Evolutionary conservation across 2,797 vertebrate genomes (phyloP), one percentile per base, ranked within the genome.

Genomic region (Oreonectes daqikongensis): DNA sequence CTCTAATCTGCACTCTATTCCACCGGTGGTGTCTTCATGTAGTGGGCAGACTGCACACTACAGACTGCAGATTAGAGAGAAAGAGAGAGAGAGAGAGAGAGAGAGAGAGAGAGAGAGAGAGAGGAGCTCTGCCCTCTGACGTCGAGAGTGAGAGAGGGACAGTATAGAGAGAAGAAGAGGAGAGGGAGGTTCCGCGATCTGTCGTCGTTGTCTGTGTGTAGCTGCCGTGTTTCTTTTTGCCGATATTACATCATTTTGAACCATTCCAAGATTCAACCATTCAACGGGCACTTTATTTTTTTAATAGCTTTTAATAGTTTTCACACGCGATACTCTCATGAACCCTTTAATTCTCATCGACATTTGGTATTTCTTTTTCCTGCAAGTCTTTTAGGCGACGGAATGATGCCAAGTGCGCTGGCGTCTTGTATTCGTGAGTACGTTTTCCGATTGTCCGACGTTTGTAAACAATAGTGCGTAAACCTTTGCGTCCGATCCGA

Each of bases 341-440:
- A 65, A 66, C 79, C 75, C 48, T 65, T 59, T 66, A 72, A 22
- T 69, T 74, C 55, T 44, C 80, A 72, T 74, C 80, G 80, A 81
- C 60, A 84, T 85, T 80, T 74, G 78, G 77, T 79, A 48, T 79
- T 81, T 75, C 10, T 53, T 66, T 80, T 75, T 71, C 20, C 30
- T 72, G 52, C 76, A 78, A 79, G 69, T 86, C 68, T 77, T 63
- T 38, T 77, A 75, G 81, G 67, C 83, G 81, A 82, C 68, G 78
- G 82, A 70, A 84, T 84, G 75, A 83, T 77, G 81, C 83, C 81
- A 85, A 77, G 80, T 82, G 75, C 84, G 65, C 69, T 77, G 69
- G 69, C 79, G 78, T 82, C 74, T 70, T 66, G 81, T 79, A 60
- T 86, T 64, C 81, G 81, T 85, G 81, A 85, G 86, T 84, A 83